A percentile compares a stretch with the other conserved stretches of the same genome.
Evolutionary conservation across 1,140 invertebrate species (phyloP).

Genomic region (Melipona quadrifasciata): DNA sequence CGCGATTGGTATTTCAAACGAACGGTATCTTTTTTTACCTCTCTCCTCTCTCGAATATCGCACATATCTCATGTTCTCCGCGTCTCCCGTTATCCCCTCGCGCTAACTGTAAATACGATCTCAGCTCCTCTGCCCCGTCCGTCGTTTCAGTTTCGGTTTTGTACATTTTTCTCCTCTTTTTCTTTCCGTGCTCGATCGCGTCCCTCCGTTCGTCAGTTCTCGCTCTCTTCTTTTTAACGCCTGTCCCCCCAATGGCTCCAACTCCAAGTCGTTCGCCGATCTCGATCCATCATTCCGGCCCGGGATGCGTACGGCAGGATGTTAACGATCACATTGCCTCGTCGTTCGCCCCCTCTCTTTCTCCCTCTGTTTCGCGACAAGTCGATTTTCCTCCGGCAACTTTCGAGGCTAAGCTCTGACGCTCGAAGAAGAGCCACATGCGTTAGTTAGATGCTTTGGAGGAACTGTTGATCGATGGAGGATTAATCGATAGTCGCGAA

Average conservation of each 20-base stretch:
- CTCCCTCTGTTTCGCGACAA: not conserved
- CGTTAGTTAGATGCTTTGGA: too few species aligned
- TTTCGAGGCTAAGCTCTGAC: not conserved
- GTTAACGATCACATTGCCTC: slow-evolving; percentile 11
- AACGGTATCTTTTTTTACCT: slow-evolving; percentile 11
- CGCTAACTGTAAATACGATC: slow-evolving; percentile 31
- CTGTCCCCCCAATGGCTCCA: not conserved
- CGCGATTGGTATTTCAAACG: not conserved
- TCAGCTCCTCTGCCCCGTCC: slow-evolving; percentile 4
- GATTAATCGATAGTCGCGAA: not conserved
- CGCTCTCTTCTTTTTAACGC: slow-evolving; percentile 4
- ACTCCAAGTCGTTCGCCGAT: not conserved
- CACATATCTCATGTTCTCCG: not conserved
- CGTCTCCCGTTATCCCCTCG: slow-evolving; percentile 20
- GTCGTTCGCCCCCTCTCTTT: not conserved
- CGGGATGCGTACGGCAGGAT: not conserved
- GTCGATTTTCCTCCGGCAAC: not conserved
- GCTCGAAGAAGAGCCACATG: not conserved
- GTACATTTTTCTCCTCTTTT: not conserved
- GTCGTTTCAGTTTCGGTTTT: slow-evolving; percentile 16
- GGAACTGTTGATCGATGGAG: not conserved
- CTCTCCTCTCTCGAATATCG: not conserved
- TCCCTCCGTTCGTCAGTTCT: not conserved
- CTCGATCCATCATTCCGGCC: slow-evolving; percentile 13
- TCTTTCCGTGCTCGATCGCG: not conserved